Conservation (phyloP, 2,797 vertebrate species). For the Brachyrhaphis roseni region DNA sequence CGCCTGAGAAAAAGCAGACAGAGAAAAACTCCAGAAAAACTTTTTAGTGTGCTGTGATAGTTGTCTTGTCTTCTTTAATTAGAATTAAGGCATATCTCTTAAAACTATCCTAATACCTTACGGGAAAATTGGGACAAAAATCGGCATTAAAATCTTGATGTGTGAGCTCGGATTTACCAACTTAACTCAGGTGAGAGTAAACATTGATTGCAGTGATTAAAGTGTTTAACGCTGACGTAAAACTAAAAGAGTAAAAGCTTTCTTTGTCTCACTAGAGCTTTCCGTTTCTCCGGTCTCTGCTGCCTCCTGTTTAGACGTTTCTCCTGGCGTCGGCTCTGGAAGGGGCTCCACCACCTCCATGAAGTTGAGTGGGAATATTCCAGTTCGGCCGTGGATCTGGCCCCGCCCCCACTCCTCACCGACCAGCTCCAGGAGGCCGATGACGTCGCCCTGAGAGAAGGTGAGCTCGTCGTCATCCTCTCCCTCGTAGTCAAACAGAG, state of each 20-base stretch:
- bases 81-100: not conserved
- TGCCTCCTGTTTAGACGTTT: accelerated
- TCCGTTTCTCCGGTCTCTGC: accelerated
- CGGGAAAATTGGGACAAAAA: not conserved
- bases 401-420: slow-evolving; percentile 93
- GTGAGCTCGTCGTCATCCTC: slow-evolving; percentile 90
- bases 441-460: slow-evolving; percentile 90
- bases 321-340: slow-evolving; percentile 22
- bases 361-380: slow-evolving; percentile 91
- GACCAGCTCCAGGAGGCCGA: slow-evolving; percentile 85
- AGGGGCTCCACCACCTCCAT: slow-evolving; percentile 85
- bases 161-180: not conserved
- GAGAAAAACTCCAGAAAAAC: not conserved
- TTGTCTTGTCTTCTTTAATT: not conserved
- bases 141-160: not conserved
- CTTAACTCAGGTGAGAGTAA: not conserved
- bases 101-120: not conserved
- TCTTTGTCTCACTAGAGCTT: slow-evolving; percentile 14
- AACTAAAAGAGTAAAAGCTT: not conserved
- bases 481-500: slow-evolving; percentile 89
- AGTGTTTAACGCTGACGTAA: not conserved
- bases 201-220: not conserved
- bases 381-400: slow-evolving; percentile 80
- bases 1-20: no score
- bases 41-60: not conserved